Evolutionary conservation across 2,888 invertebrate genomes (phyloP).

Genomic region (Megalurothrips usitatus): DNA sequence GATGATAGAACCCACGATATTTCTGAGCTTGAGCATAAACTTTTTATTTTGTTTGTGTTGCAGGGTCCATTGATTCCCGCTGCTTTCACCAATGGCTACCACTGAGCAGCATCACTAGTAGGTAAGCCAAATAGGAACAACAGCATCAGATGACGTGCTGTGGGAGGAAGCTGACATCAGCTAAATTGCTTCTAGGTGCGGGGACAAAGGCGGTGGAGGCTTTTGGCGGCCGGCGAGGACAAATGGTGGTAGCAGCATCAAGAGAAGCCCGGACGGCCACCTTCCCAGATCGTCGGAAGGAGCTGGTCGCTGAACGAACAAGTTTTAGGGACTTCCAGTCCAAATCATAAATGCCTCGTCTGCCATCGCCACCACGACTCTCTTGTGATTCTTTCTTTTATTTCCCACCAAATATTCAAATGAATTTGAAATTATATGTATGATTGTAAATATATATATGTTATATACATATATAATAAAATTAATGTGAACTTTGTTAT

Average conservation of each 20-base stretch:
- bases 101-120: slow-evolving; percentile 57
- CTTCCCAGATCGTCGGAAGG: neutral
- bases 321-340: neutral
- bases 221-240: slow-evolving; percentile 6
- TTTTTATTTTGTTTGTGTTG: slow-evolving; percentile 54
- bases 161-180: neutral
- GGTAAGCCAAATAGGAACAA: neutral
- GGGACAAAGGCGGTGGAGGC: slow-evolving; percentile 14
- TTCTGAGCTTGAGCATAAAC: neutral
- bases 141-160: neutral
- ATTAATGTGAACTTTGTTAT: slow-evolving; percentile 13
- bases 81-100: slow-evolving; percentile 98
- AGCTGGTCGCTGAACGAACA: neutral
- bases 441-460: slow-evolving; percentile 12
- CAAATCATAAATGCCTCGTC: neutral
- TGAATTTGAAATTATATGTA: neutral
- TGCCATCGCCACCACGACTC: slow-evolving; percentile 15
- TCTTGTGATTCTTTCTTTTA: slow-evolving; percentile 23
- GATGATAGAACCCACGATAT: no score
- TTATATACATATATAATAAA: slow-evolving; percentile 24
- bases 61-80: slow-evolving; percentile 97
- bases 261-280: neutral
- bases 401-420: slow-evolving; percentile 14
- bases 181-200: neutral
- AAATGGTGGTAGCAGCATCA: neutral